phyloP scores from a whole-genome alignment of 2,113 vertebrate genomes.

The Sorex fumeus region DNA sequence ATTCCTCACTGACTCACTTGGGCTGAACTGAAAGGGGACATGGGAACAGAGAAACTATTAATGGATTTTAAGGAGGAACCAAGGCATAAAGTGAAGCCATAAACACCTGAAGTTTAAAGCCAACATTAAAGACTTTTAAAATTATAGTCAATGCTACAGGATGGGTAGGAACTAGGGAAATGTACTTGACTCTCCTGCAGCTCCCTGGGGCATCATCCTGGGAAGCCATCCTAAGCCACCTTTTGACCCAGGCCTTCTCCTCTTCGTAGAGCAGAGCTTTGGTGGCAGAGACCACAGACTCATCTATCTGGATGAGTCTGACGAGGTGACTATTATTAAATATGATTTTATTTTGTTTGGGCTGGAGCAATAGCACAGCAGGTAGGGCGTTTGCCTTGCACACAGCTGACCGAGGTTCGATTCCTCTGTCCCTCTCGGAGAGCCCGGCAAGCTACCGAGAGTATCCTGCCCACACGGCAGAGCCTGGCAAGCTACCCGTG shows the following conservation, averaged over 20 bases:
- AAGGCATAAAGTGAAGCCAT: not conserved
- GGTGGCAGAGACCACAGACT: no score
- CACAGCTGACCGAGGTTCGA: no score
- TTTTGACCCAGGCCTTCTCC: rapidly evolving
- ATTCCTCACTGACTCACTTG: not conserved
- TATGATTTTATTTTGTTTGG: not conserved
- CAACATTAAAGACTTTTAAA: not conserved
- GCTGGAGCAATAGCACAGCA: no score
- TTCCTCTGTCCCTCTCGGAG: no score
- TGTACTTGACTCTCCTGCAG: not conserved
- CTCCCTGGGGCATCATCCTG: rapidly evolving
- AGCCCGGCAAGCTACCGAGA: no score
- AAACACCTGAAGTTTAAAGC: no score
- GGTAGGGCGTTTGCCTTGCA: no score
- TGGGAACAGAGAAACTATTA: rapidly evolving
- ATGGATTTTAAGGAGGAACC: not conserved
- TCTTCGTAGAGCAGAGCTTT: rapidly evolving
- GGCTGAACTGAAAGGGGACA: not conserved
- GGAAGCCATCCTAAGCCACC: rapidly evolving
- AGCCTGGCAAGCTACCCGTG: no score
- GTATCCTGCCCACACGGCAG: no score
- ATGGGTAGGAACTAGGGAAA: not conserved
- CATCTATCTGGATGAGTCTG: not conserved
- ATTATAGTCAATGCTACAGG: not conserved
- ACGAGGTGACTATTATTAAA: not conserved